phyloP scores from a whole-genome alignment of 2,888 invertebrate genomes.

The Lepeophtheirus nordmannii region DNA sequence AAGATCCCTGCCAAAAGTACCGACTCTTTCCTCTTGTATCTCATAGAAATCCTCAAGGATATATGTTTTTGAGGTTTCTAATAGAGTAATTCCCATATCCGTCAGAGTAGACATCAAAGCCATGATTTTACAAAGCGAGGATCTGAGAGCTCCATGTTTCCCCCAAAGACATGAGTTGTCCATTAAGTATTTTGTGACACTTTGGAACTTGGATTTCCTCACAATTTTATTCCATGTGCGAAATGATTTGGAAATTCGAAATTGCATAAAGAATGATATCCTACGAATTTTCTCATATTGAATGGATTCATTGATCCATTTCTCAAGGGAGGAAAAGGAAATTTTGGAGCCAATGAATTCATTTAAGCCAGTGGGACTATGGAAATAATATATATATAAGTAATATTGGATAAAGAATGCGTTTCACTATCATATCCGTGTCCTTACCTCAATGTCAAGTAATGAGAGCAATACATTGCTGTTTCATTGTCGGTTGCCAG shows the following conservation, averaged over 20 bases:
- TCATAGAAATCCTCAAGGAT: constrained; percentile 7
- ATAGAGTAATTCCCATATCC: constrained; percentile 7
- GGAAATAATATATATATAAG: too few relatives aligned
- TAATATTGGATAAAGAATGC: too few relatives aligned
- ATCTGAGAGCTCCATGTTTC: background rate
- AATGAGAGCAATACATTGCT: too few relatives aligned
- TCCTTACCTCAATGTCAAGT: too few relatives aligned
- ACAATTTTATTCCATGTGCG: constrained; percentile 2
- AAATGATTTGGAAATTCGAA: background rate
- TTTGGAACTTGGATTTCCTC: background rate
- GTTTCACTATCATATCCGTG: too few relatives aligned
- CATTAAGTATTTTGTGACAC: background rate
- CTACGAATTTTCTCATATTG: background rate
- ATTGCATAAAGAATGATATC: background rate
- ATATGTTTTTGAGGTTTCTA: background rate
- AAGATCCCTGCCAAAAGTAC: background rate
- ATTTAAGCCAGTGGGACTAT: background rate
- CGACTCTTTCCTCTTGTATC: background rate
- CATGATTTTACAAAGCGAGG: background rate
- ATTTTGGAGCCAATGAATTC: background rate
- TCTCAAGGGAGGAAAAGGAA: background rate
- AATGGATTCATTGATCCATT: background rate
- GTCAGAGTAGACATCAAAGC: background rate
- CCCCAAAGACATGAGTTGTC: constrained; percentile 12
- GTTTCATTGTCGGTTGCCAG: too few relatives aligned